Base-by-base conservation (phyloP, 1,140 invertebrate species). In the Chironomus tepperi region DNA sequence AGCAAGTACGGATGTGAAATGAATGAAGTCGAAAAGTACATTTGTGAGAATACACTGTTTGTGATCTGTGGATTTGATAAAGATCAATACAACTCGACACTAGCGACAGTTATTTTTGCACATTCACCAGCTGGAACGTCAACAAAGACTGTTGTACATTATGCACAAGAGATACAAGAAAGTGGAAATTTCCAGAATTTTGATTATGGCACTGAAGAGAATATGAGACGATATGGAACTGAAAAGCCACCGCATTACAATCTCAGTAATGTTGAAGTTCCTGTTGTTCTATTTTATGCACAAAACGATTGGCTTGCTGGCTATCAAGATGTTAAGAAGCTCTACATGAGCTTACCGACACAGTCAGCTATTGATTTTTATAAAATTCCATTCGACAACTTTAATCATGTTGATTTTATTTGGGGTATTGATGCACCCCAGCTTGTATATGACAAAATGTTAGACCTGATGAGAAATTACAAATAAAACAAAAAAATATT, bases 51-150 rank as follows among this genome's bases (percentile, higher is more conserved):
- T 77, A 79, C 86, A 2, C 76, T 91, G 5, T 91, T 91, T 76
- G 79, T 88, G 6, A 76, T 92, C 0, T 86, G 84, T 77, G 90
- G 90, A 0, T 88, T 90, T 42, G 91, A 93, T 79, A 82, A 87
- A 64, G 81, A 82, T 10, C 88, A 93, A 81, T 89, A 90, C 77
- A 90, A 93, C 78, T 80, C 83, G 43, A 86, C 85, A 65, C 79
- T 89, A 21, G 77, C 92, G 34, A 88, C 90, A 1, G 84, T 90
- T 0, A 90, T 94, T 77, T 80, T 93, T 34, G 84, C 84, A 19
- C 92, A 95, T 77, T 86, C 87, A 16, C 93, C 94, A 3, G 90
- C 92, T 3, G 93, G 93, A 16, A 88, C 93, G 0, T 95, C 93
- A 1, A 89, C 89, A 0, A 89, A 89, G 81, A 92, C 92, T 21